Conservation (phyloP, 1,140 invertebrate genomes). For the Zaprionus nigranus region DNA sequence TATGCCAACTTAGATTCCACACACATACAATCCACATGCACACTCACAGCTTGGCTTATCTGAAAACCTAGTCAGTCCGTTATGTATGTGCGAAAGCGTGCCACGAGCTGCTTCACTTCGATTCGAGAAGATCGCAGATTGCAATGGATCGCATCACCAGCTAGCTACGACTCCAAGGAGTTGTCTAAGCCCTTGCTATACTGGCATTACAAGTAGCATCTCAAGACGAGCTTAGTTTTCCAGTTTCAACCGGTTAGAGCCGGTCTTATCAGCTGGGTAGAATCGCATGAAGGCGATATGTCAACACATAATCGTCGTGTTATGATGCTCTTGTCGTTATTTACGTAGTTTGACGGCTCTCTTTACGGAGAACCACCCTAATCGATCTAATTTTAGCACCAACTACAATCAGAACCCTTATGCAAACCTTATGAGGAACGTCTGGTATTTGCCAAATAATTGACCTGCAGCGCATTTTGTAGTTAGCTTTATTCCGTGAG, state of each 20-base stretch:
- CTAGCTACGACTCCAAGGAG: background rate
- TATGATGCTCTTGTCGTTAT: conserved; percentile 40
- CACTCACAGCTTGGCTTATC: conserved; percentile 52
- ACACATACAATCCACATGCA: conserved; percentile 34
- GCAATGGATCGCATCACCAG: background rate
- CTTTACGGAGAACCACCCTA: conserved; percentile 46
- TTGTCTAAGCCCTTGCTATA: background rate
- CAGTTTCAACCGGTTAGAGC: conserved; percentile 50
- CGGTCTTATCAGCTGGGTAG: conserved; percentile 65
- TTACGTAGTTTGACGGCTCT: conserved; percentile 30
- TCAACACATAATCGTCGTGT: conserved; percentile 44
- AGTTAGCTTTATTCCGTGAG: background rate
- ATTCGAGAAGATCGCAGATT: conserved; percentile 14
- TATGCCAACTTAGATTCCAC: conserved; percentile 47
- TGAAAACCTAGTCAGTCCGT: conserved; percentile 59
- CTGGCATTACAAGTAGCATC: background rate
- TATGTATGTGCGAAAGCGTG: conserved; percentile 52
- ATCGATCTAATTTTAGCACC: conserved; percentile 45
- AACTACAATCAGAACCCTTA: conserved; percentile 9
- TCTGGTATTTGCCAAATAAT: conserved; percentile 1
- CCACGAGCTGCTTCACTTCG: conserved; percentile 17
- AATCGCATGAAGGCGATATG: conserved; percentile 47
- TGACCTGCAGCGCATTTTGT: background rate
- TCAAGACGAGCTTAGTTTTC: conserved; percentile 52
- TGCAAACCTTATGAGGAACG: conserved; percentile 3